Percentiles rank a stretch among this genome's conserved stretches.
Evolutionary conservation across 64 coral and sea anemone genomes (phyloP).

Genomic region (Exaiptasia diaphana): DNA sequence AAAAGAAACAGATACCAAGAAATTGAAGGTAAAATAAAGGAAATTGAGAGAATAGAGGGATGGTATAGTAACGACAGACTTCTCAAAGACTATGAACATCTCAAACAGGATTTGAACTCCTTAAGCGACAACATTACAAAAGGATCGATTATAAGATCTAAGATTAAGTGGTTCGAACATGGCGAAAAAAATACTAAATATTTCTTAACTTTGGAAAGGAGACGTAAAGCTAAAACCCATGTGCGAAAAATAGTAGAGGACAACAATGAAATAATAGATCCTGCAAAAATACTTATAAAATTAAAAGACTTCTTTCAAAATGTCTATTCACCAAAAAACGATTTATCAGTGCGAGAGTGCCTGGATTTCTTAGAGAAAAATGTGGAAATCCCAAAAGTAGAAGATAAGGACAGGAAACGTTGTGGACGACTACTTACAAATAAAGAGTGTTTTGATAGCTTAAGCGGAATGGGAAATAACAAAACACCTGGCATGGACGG

Average conservation of each 20-base stretch:
- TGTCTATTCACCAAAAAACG: neutral
- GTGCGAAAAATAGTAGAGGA: neutral
- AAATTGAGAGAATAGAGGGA: neutral
- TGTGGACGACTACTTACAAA: no score
- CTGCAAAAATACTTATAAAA: neutral
- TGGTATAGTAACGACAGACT: neutral
- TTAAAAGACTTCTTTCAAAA: neutral
- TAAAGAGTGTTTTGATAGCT: neutral
- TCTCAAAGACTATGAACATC: neutral
- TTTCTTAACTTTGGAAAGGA: conserved; percentile 19
- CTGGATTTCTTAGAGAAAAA: neutral
- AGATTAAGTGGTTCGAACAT: neutral
- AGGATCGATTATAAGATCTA: neutral
- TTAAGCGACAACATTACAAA: conserved; percentile 6
- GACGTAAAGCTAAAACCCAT: neutral
- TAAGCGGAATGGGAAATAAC: neutral
- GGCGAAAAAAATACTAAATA: conserved; percentile 18
- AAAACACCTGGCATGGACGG: conserved; percentile 10
- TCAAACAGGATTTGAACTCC: conserved; percentile 18
- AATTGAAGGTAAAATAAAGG: neutral
- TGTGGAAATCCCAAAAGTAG: neutral
- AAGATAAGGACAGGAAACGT: neutral
- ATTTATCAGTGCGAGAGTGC: neutral
- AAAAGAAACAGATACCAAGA: neutral
- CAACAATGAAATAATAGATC: neutral